Conservation (phyloP, 2,113 vertebrate genomes). For the Pao palembangensis region DNA sequence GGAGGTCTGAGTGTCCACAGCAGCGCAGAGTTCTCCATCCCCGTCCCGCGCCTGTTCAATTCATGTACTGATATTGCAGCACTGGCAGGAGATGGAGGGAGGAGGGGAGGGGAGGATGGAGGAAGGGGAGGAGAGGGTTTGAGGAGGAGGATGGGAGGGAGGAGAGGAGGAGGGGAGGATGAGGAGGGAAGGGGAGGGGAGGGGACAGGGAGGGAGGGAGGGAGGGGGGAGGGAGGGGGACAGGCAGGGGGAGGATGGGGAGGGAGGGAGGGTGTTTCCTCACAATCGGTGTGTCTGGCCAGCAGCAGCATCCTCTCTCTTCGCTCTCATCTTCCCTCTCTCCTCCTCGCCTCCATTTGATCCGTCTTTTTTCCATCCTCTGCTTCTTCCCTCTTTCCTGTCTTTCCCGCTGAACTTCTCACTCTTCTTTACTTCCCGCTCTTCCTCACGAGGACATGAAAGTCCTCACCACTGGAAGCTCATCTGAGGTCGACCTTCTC, state of each 20-base stretch:
- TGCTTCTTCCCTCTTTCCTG: background rate
- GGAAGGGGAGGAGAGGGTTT: background rate
- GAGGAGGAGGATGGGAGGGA: background rate
- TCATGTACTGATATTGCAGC: constrained; percentile 70
- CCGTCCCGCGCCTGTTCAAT: constrained; percentile 63
- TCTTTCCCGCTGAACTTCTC: background rate
- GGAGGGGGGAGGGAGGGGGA: background rate
- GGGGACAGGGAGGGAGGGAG: background rate
- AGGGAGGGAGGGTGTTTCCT: constrained; percentile 35
- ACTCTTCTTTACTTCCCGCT: background rate
- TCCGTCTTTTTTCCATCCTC: background rate
- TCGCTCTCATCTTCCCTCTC: background rate
- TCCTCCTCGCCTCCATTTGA: background rate
- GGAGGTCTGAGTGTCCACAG: too few species aligned
- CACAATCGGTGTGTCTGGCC: constrained; percentile 31
- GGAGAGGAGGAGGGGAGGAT: background rate
- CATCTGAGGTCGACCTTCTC: background rate
- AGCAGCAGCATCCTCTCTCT: constrained; percentile 15
- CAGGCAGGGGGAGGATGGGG: background rate
- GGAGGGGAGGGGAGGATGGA: background rate
- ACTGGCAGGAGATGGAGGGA: constrained; percentile 25
- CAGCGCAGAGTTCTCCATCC: constrained; percentile 67
- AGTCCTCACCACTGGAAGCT: too few species aligned
- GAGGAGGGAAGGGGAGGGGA: background rate
- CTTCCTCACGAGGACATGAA: background rate